Evolutionary conservation across 2,888 invertebrate species (phyloP).

Genomic region (Agrochola litura): DNA sequence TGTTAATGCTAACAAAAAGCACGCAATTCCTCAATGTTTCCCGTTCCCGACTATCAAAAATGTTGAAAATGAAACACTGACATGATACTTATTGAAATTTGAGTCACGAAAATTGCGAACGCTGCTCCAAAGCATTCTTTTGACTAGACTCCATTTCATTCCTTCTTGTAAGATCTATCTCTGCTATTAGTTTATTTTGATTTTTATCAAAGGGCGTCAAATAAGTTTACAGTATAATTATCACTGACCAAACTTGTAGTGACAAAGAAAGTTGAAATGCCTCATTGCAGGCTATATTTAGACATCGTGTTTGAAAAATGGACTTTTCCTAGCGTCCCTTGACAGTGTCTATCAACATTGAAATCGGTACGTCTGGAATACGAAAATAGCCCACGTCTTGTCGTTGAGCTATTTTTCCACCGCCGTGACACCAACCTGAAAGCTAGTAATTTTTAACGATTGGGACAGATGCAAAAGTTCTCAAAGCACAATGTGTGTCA

Average conservation of each 20-base stretch:
- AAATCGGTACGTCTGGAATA: slow-evolving; percentile 62
- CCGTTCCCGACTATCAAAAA: background rate
- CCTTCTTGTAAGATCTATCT: background rate
- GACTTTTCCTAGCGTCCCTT: slow-evolving; percentile 41
- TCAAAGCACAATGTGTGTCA: slow-evolving; percentile 78
- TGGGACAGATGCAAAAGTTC: slow-evolving; percentile 74
- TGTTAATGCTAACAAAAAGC: background rate
- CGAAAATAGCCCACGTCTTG: slow-evolving; percentile 77
- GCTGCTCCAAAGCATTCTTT: background rate
- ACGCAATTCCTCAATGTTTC: background rate
- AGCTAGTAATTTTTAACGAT: slow-evolving; percentile 75
- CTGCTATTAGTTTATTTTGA: background rate
- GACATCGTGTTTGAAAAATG: slow-evolving; percentile 32
- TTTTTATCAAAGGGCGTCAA: background rate
- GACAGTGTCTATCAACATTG: slow-evolving; percentile 67
- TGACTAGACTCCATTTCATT: background rate
- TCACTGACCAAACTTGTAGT: background rate
- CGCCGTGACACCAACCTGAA: slow-evolving; percentile 79
- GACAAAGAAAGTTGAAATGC: slow-evolving; percentile 15
- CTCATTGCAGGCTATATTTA: slow-evolving; percentile 25
- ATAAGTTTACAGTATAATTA: background rate
- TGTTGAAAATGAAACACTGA: background rate
- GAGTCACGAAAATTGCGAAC: background rate
- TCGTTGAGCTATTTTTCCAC: slow-evolving; percentile 75
- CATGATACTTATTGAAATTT: background rate